Evolutionary conservation across 2,797 vertebrate species (phyloP), one percentile per base, ranked within the genome.

Genomic region (Halcyon leucocephala): DNA sequence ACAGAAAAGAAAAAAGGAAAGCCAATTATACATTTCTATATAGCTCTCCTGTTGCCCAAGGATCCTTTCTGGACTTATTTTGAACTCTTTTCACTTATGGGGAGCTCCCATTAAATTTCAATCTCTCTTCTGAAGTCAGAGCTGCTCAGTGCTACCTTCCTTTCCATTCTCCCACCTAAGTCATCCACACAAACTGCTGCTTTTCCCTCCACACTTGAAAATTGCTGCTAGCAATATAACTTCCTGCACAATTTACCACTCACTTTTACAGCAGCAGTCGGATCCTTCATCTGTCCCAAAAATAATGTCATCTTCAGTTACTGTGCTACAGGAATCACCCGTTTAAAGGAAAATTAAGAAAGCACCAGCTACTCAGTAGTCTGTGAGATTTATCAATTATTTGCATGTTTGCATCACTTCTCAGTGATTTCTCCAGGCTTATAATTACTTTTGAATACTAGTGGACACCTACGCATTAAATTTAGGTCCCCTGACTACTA

Each of bases 1-100:
- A 91, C 24, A 83, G 37, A 90, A 49, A 74, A 78, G 54, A 71
- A 82, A 70, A 87, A 85, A 91, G 69, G n/a, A 54, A 92, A 95
- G 33, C 39, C 54, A 86, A 54, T 58, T 31, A 69, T 26, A 71
- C 2, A 3, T 86, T 83, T 89, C 64, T 39, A 1, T 54, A 54
- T 28, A 29, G n/a, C 70, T 48, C 67, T 65, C 41, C 76, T 49
- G 31, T 25, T 86, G 29, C 60, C 58, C 33, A 60, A 65, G 29
- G 71, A 83, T 85, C 15, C 57, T 41, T 80, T 87, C 70, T 64
- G 57, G 60, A 48, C 37, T 82, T 89, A 83, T 60, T 94, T 93
- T 94, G 77, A 90, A 35, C 16, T 74, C 39, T 26, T 55, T 20
- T 61, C 31, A 19, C 29, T 89, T 81, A 28, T 82, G 49, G 31